Evolutionary conservation across 2,113 vertebrate species (phyloP).

Genomic region (Oryzias javanicus): DNA sequence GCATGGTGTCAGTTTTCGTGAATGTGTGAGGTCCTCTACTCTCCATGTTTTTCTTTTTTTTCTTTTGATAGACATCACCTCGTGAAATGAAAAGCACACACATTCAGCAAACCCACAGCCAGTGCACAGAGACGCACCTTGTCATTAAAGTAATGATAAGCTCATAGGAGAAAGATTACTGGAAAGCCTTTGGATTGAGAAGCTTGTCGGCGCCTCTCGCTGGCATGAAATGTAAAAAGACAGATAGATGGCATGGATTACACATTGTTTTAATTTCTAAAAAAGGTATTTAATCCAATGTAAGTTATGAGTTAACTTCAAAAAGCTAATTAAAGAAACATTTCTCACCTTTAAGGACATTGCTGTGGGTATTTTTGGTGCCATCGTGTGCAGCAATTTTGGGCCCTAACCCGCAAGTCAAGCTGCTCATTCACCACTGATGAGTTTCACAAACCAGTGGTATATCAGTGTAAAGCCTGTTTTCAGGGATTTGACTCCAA

Average conservation of each 20-base stretch:
- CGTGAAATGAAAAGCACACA: conserved; percentile 41
- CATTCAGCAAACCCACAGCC: conserved; percentile 15
- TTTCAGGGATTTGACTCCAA: conserved; percentile 31
- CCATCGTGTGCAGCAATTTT: conserved; percentile 23
- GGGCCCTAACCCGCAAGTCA: conserved; percentile 27
- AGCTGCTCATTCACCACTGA: conserved; percentile 20
- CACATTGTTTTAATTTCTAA: conserved; percentile 41
- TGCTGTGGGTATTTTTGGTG: conserved; percentile 18
- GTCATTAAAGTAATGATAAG: conserved; percentile 80
- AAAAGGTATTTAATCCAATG: conserved; percentile 41
- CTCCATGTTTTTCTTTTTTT: conserved; percentile 23
- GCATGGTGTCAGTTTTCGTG: conserved; percentile 25
- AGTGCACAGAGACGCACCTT: conserved; percentile 64
- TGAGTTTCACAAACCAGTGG: conserved; percentile 41
- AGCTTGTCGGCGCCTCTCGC: conserved; percentile 65
- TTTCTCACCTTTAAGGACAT: conserved; percentile 25
- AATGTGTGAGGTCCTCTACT: conserved; percentile 40
- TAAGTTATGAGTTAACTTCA: conserved; percentile 36
- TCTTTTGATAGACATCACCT: conserved; percentile 43
- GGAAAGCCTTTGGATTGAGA: conserved; percentile 66
- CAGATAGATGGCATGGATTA: conserved; percentile 27
- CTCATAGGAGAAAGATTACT: conserved; percentile 67
- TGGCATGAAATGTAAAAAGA: conserved; percentile 61
- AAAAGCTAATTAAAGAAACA: conserved; percentile 29
- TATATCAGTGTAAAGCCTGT: conserved; percentile 16